Evolutionary conservation across 2,113 vertebrate species (phyloP).

Genomic region (Takifugu flavidus): DNA sequence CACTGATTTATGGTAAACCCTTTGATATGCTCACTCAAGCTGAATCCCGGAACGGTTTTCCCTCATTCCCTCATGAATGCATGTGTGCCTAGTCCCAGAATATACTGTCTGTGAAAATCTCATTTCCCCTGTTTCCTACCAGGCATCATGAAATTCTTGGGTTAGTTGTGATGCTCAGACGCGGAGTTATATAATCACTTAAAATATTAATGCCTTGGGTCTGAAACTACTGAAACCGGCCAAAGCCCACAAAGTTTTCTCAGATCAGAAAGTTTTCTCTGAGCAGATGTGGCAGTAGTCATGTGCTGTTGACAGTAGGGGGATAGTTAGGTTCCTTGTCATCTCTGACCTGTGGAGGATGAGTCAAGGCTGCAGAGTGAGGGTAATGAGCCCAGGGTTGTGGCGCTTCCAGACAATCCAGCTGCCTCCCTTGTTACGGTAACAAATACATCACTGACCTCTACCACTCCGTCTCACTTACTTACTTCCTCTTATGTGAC

Average conservation of each 20-base stretch:
- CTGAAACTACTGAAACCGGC: slow-evolving; percentile 19
- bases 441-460: slow-evolving; percentile 39
- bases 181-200: slow-evolving; percentile 31
- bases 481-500: slow-evolving; percentile 30
- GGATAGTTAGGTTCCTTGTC: slow-evolving; percentile 17
- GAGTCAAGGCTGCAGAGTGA: slow-evolving; percentile 1
- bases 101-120: slow-evolving; percentile 9
- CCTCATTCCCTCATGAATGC: neutral
- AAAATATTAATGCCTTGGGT: slow-evolving; percentile 36
- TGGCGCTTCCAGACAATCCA: slow-evolving; percentile 29
- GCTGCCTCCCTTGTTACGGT: slow-evolving; percentile 61
- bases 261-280: neutral
- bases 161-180: slow-evolving; percentile 20
- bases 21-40: too few species aligned
- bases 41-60: too few species aligned
- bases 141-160: slow-evolving; percentile 9
- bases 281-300: slow-evolving; percentile 10
- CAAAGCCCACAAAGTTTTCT: slow-evolving; percentile 15
- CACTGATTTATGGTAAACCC: too few species aligned
- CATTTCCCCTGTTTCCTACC: neutral
- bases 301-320: neutral
- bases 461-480: slow-evolving; percentile 7
- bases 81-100: slow-evolving; percentile 18
- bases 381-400: slow-evolving; percentile 45
- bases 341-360: slow-evolving; percentile 28